These are phyloP conservation scores for Eupithecia insigniata DNA, from an alignment of 2,888 invertebrate genomes.

Conservation along the genomic window DNA sequence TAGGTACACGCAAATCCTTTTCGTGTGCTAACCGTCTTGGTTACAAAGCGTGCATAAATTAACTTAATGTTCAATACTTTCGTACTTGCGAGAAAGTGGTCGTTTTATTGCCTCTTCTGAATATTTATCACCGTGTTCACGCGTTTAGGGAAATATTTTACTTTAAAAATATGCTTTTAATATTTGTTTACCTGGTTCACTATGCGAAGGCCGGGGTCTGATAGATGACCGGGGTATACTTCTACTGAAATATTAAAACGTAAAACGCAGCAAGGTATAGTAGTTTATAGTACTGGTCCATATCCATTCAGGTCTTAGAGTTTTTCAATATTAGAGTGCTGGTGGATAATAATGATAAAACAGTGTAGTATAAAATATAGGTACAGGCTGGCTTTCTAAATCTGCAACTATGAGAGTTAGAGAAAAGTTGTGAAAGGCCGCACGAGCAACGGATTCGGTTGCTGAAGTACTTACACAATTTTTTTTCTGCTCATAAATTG, in stretches of 20 bases:
- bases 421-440: no score
- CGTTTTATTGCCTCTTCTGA: constrained; percentile 75
- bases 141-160: constrained; percentile 62
- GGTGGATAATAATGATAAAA: background rate
- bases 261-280: background rate
- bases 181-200: constrained; percentile 43
- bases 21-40: constrained; percentile 66
- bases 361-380: constrained; percentile 2
- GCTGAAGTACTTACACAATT: no score
- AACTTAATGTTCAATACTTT: constrained; percentile 82
- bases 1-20: constrained; percentile 67
- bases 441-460: no score
- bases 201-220: constrained; percentile 4
- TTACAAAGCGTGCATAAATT: constrained; percentile 82
- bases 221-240: background rate
- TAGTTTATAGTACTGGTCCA: background rate
- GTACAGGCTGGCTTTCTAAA: no score
- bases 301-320: background rate
- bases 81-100: constrained; percentile 79
- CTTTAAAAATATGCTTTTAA: constrained; percentile 52
- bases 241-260: background rate
- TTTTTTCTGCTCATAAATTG: no score
- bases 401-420: no score
- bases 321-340: background rate
- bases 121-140: constrained; percentile 76